Base-by-base conservation (phyloP, 1,140 invertebrate genomes). In the Drosophila sp. region DNA sequence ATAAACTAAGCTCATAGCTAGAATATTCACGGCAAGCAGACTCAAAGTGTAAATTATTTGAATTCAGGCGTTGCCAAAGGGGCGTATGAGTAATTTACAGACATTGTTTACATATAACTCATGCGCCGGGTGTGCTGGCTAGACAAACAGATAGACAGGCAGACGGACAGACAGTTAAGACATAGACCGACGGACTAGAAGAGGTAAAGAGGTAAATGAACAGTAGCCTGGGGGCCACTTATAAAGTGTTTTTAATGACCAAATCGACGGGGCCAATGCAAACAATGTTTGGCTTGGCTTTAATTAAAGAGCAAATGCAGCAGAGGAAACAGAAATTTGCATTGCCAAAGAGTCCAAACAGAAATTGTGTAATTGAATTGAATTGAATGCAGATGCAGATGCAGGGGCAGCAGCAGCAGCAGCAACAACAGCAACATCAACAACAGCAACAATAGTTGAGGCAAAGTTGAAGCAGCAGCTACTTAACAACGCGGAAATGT, bases 71-170 rank as follows among this genome's bases (percentile, higher is more conserved):
- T 65, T 45, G 57, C 46, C 71, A 64, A 76, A 38, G 76, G 73
- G 84, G 80, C 83, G 83, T 89, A 89, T 89, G 76, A 77, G 84
- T 80, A 89, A 89, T 89, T 40, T 58, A 67, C 83, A 78, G 69
- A 66, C 50, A 54, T 40, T 67, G 77, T 56, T 36, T 34, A 21
- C 21, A 21, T 21, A 86, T 76, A 76, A 56, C 59, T 29, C 69
- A 64, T 77, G 76, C 71, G 82, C 75, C 82, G 38, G 13, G 36
- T 50, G 34, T 50, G 27, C 46, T 21, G 41, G 53, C 36, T 25
- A 63, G 50, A 67, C 53, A 48, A 40, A 41, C 51, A 38, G n/a
- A 62, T 11, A 58, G 34, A 45, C 48, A 66, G 63, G 25, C 9
- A 58, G 54, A 58, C 38, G 0, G 29, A 16, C 2, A 21, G 34